These are phyloP conservation scores for Phyllopteryx taeniolatus DNA, from an alignment of 2,113 vertebrate species.

Conservation along the genomic window DNA sequence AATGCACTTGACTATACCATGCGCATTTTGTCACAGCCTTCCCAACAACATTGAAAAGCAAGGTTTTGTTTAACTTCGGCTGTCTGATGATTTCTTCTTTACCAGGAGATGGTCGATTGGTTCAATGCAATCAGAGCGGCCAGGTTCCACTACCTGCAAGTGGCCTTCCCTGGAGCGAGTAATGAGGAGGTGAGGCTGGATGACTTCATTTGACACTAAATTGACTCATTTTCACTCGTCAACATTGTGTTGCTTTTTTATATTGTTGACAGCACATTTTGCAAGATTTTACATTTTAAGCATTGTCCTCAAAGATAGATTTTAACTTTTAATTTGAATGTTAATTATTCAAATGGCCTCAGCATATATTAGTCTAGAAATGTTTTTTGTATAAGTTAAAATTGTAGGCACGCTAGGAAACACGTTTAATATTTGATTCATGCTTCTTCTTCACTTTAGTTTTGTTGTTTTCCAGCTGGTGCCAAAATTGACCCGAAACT, in stretches of 20 bases:
- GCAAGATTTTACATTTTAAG: not conserved
- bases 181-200: constrained; percentile 81
- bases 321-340: not conserved
- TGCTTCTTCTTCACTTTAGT: not conserved
- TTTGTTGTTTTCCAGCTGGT: constrained; percentile 74
- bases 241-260: not conserved
- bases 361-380: not conserved
- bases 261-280: not conserved
- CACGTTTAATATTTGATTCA: constrained; percentile 2
- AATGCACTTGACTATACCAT: not conserved
- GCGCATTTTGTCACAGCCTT: not conserved
- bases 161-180: constrained; percentile 90
- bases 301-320: not conserved
- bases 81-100: not conserved
- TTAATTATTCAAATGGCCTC: not conserved
- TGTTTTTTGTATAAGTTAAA: not conserved
- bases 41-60: not conserved
- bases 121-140: constrained; percentile 93
- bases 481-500: constrained; percentile 92
- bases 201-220: not conserved
- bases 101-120: constrained; percentile 94
- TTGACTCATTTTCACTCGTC: too few species aligned
- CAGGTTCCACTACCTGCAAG: constrained; percentile 93
- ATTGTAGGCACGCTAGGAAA: not conserved
- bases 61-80: not conserved